Base-by-base conservation (phyloP, 2,888 invertebrate species). In the Rambutsinella grinnellia region DNA sequence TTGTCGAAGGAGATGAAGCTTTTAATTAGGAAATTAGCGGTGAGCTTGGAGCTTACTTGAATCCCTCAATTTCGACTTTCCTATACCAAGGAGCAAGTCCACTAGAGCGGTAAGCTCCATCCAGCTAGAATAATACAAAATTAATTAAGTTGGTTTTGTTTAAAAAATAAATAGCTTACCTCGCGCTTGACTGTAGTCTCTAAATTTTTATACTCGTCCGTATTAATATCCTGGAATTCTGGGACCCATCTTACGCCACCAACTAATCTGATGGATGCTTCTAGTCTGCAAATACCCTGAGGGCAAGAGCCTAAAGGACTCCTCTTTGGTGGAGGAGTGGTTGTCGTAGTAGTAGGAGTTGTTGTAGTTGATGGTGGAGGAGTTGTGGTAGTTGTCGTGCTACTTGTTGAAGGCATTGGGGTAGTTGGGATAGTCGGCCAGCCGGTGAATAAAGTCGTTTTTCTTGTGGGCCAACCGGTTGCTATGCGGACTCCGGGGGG, bases 401-500 rank as follows among this genome's bases (percentile, higher is more conserved):
- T 85, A 2, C 91, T 90, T 0, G 91, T 91, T 28, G 91, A 90
- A 68, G 91, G 88, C 1, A 89, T 89, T 13, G 89, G 89, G 88
- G 89, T 81, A 53, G 95, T 93, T 5, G 94, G 92, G 1, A 80
- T 57, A 0, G 94, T 93, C 13, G 95, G 94, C 95, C 95, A 95
- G 17, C 95, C 95, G 15, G 94, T 95, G 84, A 95, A 95, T 86
- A 94, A 94, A 19, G 95, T 95, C 8, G 94, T 93, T 23, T 92
- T 93, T 91, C 95, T 92, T 23, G 90, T 90, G 0, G 95, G 95
- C 90, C 94, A 94, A 82, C 94, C 95, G 86, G 93, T 94, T 79
- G 92, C 92, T 83, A 95, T 94, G 63, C 91, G 90, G 5, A 93
- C 93, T 0, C 87, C 86, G 0, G 89, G 88, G 0, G 88, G 86